A percentile compares a stretch with the other conserved stretches of the same genome.
phyloP scores from a whole-genome alignment of 1,140 invertebrate genomes.

The Asobara japonica region DNA sequence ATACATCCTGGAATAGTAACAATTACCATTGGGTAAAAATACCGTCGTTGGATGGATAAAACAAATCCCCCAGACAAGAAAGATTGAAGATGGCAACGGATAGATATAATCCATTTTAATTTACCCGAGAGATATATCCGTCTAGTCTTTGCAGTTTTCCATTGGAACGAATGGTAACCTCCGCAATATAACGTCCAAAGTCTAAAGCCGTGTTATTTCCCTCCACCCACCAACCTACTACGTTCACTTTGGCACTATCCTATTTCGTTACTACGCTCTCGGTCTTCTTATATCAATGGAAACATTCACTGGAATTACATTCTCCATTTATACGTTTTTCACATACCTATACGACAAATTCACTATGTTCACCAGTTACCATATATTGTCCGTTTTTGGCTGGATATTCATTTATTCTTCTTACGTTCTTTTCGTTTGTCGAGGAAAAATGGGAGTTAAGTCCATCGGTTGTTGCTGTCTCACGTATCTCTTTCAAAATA shows the following conservation, averaged over 20 bases:
- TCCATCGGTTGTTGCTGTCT: background rate
- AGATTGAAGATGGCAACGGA: slow-evolving; percentile 53
- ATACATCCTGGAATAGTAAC: slow-evolving; percentile 20
- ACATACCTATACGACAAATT: background rate
- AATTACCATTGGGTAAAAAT: slow-evolving; percentile 41
- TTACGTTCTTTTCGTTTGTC: background rate
- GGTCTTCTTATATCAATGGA: slow-evolving; percentile 58
- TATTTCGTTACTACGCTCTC: slow-evolving; percentile 26
- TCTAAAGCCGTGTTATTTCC: slow-evolving; percentile 33
- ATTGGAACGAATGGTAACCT: slow-evolving; percentile 15
- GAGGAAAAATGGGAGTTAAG: background rate
- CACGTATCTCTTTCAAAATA: slow-evolving; percentile 14
- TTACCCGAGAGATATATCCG: slow-evolving; percentile 56
- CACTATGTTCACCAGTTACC: background rate
- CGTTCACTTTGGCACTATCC: slow-evolving; percentile 21
- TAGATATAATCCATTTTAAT: slow-evolving; percentile 64
- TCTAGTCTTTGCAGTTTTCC: slow-evolving; percentile 52
- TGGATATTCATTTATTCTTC: slow-evolving; percentile 5
- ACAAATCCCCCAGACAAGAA: slow-evolving; percentile 36
- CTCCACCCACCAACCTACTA: slow-evolving; percentile 18
- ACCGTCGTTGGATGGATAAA: slow-evolving; percentile 21
- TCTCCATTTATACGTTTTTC: slow-evolving; percentile 40
- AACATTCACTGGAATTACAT: slow-evolving; percentile 57
- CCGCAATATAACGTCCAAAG: slow-evolving; percentile 21
- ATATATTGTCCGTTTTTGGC: background rate